A percentile compares a stretch with the other conserved stretches of the same genome.
phyloP scores from a whole-genome alignment of 2,797 vertebrate species.

The Sebastes steindachneri region DNA sequence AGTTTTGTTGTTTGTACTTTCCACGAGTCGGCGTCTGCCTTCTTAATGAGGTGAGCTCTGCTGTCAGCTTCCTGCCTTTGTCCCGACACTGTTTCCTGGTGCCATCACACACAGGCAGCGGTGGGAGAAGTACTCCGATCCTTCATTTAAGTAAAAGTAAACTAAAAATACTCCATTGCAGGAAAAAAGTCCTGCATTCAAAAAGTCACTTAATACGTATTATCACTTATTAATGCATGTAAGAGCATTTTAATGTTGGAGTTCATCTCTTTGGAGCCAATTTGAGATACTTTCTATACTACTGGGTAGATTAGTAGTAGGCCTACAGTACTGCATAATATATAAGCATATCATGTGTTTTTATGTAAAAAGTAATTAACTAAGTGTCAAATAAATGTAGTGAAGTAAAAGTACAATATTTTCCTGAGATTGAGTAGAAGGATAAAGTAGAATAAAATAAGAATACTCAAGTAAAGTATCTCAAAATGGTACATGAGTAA shows the following conservation, averaged over 20 bases:
- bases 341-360: accelerated
- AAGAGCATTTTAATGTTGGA: too few species aligned
- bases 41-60: constrained; percentile 60
- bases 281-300: too few species aligned
- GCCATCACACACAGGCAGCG: constrained; percentile 36
- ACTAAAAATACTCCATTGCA: background rate
- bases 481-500: too few species aligned
- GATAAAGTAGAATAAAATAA: too few species aligned
- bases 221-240: background rate
- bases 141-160: background rate
- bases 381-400: accelerated
- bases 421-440: too few species aligned
- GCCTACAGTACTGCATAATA: too few species aligned
- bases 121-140: background rate
- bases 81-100: constrained; percentile 76
- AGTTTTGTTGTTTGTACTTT: constrained; percentile 52
- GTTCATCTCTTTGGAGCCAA: too few species aligned
- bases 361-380: too few species aligned
- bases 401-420: too few species aligned
- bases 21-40: constrained; percentile 36
- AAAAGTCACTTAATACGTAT: background rate
- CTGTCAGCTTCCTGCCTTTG: constrained; percentile 82
- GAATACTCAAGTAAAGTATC: too few species aligned
- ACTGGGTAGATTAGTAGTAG: too few species aligned
- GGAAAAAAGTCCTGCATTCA: background rate